These are phyloP conservation scores for Diplazon laetatorius DNA, from an alignment of 2,888 invertebrate species.

Conservation along the genomic window DNA sequence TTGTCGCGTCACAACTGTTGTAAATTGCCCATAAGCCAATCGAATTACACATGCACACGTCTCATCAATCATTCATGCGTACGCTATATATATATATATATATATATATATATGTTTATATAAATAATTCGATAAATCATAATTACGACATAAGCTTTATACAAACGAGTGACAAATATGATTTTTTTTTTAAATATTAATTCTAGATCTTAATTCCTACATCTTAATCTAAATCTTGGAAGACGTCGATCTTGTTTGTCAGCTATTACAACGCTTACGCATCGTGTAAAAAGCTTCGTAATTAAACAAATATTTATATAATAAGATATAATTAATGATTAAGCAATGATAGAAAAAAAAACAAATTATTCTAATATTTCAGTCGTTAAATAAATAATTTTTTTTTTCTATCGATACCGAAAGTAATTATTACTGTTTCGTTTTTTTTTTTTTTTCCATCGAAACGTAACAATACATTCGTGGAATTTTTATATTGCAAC, in stretches of 20 bases:
- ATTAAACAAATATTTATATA: slow-evolving; percentile 34
- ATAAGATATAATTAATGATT: slow-evolving; percentile 24
- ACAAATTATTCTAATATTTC: slow-evolving; percentile 35
- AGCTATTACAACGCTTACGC: slow-evolving; percentile 50
- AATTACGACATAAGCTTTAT: slow-evolving; percentile 27
- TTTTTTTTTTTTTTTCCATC: neutral
- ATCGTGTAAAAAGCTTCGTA: slow-evolving; percentile 57
- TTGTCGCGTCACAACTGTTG: slow-evolving; percentile 81
- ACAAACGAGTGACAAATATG: slow-evolving; percentile 9
- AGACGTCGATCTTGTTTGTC: slow-evolving; percentile 78
- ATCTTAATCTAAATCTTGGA: slow-evolving; percentile 69
- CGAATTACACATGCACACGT: slow-evolving; percentile 54
- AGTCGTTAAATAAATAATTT: slow-evolving; percentile 57
- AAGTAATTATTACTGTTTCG: slow-evolving; percentile 31
- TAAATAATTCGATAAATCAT: slow-evolving; percentile 41
- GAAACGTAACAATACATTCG: neutral
- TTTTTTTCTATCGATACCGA: too few relatives aligned
- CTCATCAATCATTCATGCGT: slow-evolving; percentile 55
- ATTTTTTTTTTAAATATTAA: slow-evolving; percentile 35
- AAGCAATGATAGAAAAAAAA: slow-evolving; percentile 14
- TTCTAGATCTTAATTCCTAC: slow-evolving; percentile 32
- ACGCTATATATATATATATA: slow-evolving; percentile 41
- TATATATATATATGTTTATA: slow-evolving; percentile 41
- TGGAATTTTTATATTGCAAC: neutral
- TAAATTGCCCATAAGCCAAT: slow-evolving; percentile 65